Base-by-base conservation (phyloP, 2,797 vertebrate species). In the Numenius phaeopus region DNA sequence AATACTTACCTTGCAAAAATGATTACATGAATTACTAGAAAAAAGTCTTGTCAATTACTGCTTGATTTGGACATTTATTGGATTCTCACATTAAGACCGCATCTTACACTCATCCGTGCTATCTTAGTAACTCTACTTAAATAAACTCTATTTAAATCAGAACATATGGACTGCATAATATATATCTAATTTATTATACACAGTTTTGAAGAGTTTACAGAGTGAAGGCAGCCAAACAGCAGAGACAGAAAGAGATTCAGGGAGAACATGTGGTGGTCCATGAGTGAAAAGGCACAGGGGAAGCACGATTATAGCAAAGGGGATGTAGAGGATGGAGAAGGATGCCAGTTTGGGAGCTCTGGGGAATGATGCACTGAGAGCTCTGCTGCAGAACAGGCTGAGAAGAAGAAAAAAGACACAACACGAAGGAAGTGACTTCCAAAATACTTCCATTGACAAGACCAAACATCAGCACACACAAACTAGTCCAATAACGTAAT, bases 291-390 rank as follows among this genome's bases (percentile, higher is more conserved):
- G 52, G 27, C 37, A 52, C 6, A 17, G 26, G 17, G 9, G 30
- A 57, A 62, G 30, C 27, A 50, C 0, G 9, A 29, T 10, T 34
- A 11, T 2, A 54, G 26, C 0, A 7, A 55, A 22, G 17, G 21
- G 30, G 24, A 34, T 21, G 14, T 1, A 11, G 19, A 47, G 40
- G 32, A 52, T 27, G 27, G 59, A 23, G 52, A 39, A 62, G 47
- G 24, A 52, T 58, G 30, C 13, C 76, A n/a, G 11, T 16, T 34
- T 15, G 9, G 22, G 57, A 77, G 66, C 30, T 47, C 23, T 22
- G 32, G 44, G 49, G 67, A 21, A 50, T 0, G 24, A 27, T 27
- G 58, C 34, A 22, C 34, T 8, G 13, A 50, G 15, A n/a, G 65
- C 44, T 40, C 34, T 42, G 39, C 44, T 66, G 2, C 0, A 55